Base-by-base conservation (phyloP, 2,888 invertebrate species). In the Halocaridina rubra region DNA sequence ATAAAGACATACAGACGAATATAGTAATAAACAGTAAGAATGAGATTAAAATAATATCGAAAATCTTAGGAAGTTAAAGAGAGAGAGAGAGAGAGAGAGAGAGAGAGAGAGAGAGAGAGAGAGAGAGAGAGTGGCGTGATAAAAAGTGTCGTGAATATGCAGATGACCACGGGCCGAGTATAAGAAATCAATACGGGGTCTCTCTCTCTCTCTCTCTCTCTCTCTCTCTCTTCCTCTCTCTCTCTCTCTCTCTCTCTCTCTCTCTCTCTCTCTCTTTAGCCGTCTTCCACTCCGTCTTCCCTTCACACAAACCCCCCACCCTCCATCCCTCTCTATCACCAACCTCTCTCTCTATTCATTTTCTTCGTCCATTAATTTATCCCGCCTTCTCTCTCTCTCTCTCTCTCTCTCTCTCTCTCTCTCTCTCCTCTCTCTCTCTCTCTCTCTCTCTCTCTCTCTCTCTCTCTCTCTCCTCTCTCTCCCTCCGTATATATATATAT, bases 71-170 rank as follows among this genome's bases (percentile, higher is more conserved):
- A 24, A 74, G 46, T n/a, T 3, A 39, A 27, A 46, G 74, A 27
- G 85, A 69, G 80, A 85, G 80, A 80, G 80, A 84, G 80, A 79
- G 64, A 64, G 79, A 79, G 79, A 79, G 69, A 79, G 79, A 67
- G 79, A 29, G 77, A 59, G 77, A 59, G 77, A 59, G 77, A 77
- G 77, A 77, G 59, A 59, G 77, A 77, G 79, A 79, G 85, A 39
- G 85, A 85, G 84, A 71, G 79, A 79, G 85, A 81, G 76, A 77
- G 76, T 67, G 72, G 77, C 78, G 84, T 78, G 84, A 84, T 84
- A 84, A 84, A 84, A 84, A 78, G 84, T 86, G 81, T 69, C 69
- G 86, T 86, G 86, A 82, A 86, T 86, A 86, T 86, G 86, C 86
- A 86, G 86, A 86, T 86, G 86, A 86, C 86, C 86, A 86, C 74